These are phyloP conservation scores for Rotaria sp. DNA, from an alignment of 2,888 invertebrate species.

Conservation along the genomic window DNA sequence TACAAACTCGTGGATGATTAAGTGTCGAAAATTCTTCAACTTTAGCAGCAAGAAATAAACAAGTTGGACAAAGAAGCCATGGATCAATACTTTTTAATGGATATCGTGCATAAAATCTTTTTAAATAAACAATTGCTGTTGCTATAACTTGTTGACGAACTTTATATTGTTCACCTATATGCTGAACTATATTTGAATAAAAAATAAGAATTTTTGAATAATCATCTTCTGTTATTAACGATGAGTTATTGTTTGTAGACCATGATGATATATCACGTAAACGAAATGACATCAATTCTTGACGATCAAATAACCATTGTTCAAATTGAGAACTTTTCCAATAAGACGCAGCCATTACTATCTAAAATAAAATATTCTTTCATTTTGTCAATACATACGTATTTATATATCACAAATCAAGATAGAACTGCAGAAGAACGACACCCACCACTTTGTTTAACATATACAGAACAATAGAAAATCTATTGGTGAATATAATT, in stretches of 20 bases:
- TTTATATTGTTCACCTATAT: slow-evolving; percentile 86
- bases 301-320: slow-evolving; percentile 90
- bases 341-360: background rate
- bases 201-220: slow-evolving; percentile 97
- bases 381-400: no score
- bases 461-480: no score
- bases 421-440: no score
- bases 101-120: slow-evolving; percentile 82
- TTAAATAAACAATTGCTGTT: slow-evolving; percentile 94
- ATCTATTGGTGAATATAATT: no score
- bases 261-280: slow-evolving; percentile 71
- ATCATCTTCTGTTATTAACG: slow-evolving; percentile 75
- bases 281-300: slow-evolving; percentile 83
- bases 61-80: slow-evolving; percentile 85
- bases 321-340: slow-evolving; percentile 31
- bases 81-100: slow-evolving; percentile 95
- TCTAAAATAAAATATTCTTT: background rate
- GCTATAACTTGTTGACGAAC: slow-evolving; percentile 95
- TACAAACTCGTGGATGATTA: background rate
- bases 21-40: slow-evolving; percentile 64
- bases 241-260: slow-evolving; percentile 52
- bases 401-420: background rate
- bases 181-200: slow-evolving; percentile 83
- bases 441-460: no score
- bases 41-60: slow-evolving; percentile 91